Evolutionary conservation across 2,113 vertebrate species (phyloP).

Genomic region (Gyps fulvus): DNA sequence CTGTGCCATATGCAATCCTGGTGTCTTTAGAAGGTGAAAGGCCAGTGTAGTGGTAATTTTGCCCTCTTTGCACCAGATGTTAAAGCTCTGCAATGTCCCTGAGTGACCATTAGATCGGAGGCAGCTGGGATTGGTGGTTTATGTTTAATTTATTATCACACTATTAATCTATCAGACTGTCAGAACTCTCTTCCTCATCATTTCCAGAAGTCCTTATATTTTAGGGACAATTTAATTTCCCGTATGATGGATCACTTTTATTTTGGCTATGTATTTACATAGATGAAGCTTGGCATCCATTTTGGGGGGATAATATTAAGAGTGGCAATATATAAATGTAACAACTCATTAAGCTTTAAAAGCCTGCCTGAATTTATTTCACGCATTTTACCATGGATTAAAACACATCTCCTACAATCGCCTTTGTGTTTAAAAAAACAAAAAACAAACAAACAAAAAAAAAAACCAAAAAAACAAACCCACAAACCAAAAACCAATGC

Average conservation of each 20-base stretch:
- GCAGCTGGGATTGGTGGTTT: conserved; percentile 44
- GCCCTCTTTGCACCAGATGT: conserved; percentile 63
- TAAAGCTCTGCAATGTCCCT: conserved; percentile 46
- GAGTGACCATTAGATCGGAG: conserved; percentile 56
- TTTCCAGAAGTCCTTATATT: conserved; percentile 12
- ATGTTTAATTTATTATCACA: conserved; percentile 63
- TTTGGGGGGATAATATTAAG: background rate
- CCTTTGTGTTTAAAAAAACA: background rate
- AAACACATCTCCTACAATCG: background rate
- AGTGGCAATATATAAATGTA: background rate
- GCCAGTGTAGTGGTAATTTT: conserved; percentile 61
- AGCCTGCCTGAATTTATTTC: background rate
- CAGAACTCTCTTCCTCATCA: conserved; percentile 19
- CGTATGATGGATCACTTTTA: background rate
- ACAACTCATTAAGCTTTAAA: background rate
- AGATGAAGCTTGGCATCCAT: background rate
- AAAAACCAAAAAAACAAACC: background rate
- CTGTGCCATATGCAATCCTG: conserved; percentile 4
- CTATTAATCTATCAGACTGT: conserved; percentile 46
- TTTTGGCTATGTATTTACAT: background rate
- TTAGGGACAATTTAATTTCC: background rate
- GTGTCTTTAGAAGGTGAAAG: conserved; percentile 57
- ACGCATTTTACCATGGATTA: background rate
- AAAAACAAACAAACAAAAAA: too few species aligned
- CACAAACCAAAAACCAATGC: too few species aligned